These are phyloP conservation scores for Oreamnos americanus DNA, from an alignment of 2,113 vertebrate species.

Conservation along the genomic window DNA sequence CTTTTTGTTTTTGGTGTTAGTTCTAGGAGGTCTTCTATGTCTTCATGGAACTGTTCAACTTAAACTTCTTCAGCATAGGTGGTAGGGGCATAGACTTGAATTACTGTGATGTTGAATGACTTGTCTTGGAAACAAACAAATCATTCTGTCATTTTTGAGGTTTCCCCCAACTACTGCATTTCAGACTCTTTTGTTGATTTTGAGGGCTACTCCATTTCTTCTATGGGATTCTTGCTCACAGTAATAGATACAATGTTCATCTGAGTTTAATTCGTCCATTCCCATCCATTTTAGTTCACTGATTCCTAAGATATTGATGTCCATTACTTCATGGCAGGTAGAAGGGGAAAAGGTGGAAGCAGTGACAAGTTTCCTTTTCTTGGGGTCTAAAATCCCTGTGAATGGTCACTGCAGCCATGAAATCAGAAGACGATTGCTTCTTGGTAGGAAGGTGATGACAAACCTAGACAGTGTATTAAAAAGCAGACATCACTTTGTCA, in stretches of 20 bases:
- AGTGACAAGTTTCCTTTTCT: not conserved
- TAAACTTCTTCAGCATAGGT: not conserved
- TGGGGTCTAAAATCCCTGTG: not conserved
- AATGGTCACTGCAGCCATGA: not conserved
- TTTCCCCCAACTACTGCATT: not conserved
- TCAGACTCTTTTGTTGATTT: not conserved
- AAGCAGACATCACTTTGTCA: not conserved
- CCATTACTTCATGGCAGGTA: not conserved
- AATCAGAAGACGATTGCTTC: not conserved
- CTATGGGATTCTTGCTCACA: not conserved
- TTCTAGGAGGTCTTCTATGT: not conserved
- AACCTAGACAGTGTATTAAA: not conserved
- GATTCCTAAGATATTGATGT: not conserved
- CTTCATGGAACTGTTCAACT: not conserved
- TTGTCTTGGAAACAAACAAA: not conserved
- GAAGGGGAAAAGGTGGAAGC: not conserved
- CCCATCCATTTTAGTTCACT: not conserved
- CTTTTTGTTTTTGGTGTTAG: not conserved
- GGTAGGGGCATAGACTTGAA: not conserved
- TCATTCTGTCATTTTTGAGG: not conserved
- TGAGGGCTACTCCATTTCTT: not conserved
- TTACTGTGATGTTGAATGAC: not conserved
- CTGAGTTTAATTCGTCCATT: not conserved
- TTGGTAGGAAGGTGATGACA: not conserved
- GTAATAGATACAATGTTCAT: not conserved